phyloP scores from a whole-genome alignment of 2,113 vertebrate genomes.

The Echinops telfairi region DNA sequence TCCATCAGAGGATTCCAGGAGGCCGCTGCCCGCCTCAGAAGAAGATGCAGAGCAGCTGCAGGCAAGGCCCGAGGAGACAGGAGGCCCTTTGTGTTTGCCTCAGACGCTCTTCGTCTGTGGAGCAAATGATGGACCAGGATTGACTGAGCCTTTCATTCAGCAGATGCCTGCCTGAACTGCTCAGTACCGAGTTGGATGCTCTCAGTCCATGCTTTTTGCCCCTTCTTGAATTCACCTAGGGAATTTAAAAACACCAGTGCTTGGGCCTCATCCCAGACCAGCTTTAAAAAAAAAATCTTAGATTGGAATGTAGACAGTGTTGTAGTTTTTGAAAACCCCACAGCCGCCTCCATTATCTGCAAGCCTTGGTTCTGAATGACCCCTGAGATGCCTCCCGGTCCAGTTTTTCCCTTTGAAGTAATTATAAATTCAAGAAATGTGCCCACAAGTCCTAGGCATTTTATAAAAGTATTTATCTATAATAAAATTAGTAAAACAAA shows the following conservation, averaged over 20 bases:
- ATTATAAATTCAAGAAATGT: not conserved
- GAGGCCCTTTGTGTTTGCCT: not conserved
- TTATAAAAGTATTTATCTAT: slow-evolving; percentile 21
- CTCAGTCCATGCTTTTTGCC: slow-evolving; percentile 30
- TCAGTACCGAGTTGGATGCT: not conserved
- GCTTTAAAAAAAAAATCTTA: not conserved
- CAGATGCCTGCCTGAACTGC: slow-evolving; percentile 21
- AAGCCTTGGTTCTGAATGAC: not conserved
- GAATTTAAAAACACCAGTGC: not conserved
- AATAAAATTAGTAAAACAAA: not conserved
- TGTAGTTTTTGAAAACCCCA: not conserved
- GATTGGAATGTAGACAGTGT: not conserved
- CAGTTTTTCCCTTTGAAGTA: not conserved
- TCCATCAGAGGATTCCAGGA: not conserved
- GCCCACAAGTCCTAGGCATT: not conserved
- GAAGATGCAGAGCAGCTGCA: not conserved
- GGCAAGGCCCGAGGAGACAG: not conserved
- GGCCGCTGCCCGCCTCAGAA: not conserved
- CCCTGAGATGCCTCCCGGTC: not conserved
- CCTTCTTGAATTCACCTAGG: not conserved
- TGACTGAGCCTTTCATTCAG: not conserved
- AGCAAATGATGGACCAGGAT: not conserved
- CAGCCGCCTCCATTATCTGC: not conserved
- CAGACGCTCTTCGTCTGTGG: not conserved
- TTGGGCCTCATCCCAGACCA: not conserved